Percentiles rank a stretch among this genome's conserved stretches.
Conservation (phyloP, 2,888 invertebrate species). For the Pristionchus arcanus region DNA sequence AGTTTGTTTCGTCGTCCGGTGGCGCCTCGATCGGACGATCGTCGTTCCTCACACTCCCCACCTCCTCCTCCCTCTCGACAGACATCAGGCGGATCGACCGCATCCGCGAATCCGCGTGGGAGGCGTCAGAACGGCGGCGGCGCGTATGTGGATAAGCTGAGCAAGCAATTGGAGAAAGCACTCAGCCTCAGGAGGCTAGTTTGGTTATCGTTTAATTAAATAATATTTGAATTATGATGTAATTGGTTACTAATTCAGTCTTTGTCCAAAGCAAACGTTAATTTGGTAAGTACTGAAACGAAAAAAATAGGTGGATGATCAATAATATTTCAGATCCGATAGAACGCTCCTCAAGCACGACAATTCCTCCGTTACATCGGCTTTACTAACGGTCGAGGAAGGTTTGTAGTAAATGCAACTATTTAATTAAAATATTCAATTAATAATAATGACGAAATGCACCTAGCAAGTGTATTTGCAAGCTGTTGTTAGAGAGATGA, state of each 20-base stretch:
- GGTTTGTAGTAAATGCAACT: background rate
- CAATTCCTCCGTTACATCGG: background rate
- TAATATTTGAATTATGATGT: background rate
- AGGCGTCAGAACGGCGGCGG: background rate
- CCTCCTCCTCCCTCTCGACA: slow-evolving; percentile 10
- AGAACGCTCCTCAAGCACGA: slow-evolving; percentile 13
- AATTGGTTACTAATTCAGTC: too few species aligned
- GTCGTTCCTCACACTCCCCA: background rate
- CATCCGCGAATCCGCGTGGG: slow-evolving; percentile 35
- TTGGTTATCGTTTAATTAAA: background rate
- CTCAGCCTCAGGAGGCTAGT: background rate
- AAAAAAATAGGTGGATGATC: background rate
- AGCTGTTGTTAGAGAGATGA: background rate
- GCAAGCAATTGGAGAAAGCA: slow-evolving; percentile 27
- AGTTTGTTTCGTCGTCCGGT: slow-evolving; percentile 34
- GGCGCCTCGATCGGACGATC: background rate
- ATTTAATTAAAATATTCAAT: background rate
- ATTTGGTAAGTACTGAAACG: background rate
- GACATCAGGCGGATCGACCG: background rate
- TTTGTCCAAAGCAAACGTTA: too few species aligned
- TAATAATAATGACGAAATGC: slow-evolving; percentile 7
- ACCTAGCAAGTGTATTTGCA: background rate
- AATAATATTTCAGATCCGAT: background rate
- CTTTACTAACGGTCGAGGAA: background rate
- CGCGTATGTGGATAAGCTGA: background rate